A percentile compares a stretch with the other conserved stretches of the same genome.
Conservation (phyloP, 2,113 vertebrate genomes). For the Climacteris rufus region DNA sequence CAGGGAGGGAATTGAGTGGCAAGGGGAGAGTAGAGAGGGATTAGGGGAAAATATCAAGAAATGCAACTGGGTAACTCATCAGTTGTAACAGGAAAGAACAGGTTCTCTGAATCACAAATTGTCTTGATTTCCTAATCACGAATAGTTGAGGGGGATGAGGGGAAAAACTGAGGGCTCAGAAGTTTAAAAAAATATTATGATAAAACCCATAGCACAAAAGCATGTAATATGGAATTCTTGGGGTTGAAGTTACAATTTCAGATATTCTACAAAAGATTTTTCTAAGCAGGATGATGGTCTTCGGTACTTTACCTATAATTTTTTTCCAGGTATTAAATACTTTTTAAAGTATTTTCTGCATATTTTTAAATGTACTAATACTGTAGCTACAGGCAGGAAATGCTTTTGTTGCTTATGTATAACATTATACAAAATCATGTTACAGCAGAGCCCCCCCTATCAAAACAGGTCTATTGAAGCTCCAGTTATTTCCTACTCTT, state of each 20-base stretch:
- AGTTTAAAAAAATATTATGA: background rate
- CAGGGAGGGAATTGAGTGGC: accelerated
- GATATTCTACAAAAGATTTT: background rate
- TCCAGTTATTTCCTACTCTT: conserved; percentile 46
- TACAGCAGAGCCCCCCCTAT: background rate
- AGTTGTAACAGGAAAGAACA: background rate
- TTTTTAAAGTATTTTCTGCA: background rate
- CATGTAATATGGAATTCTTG: background rate
- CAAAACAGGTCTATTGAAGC: conserved; percentile 20
- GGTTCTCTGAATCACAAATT: background rate
- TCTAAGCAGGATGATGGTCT: background rate
- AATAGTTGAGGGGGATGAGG: background rate
- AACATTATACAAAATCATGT: background rate
- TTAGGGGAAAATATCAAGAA: background rate
- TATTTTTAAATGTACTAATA: background rate
- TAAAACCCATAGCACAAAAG: background rate
- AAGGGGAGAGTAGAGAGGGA: background rate
- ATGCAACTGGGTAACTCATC: background rate
- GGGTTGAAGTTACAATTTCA: background rate
- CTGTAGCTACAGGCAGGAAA: conserved; percentile 3
- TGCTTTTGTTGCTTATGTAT: background rate
- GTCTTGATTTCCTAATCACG: background rate
- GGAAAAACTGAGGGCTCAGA: background rate
- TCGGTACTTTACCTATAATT: background rate
- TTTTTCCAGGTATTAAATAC: background rate